Conservation (phyloP, 2,797 vertebrate genomes). For the Diplodus puntazzo region DNA sequence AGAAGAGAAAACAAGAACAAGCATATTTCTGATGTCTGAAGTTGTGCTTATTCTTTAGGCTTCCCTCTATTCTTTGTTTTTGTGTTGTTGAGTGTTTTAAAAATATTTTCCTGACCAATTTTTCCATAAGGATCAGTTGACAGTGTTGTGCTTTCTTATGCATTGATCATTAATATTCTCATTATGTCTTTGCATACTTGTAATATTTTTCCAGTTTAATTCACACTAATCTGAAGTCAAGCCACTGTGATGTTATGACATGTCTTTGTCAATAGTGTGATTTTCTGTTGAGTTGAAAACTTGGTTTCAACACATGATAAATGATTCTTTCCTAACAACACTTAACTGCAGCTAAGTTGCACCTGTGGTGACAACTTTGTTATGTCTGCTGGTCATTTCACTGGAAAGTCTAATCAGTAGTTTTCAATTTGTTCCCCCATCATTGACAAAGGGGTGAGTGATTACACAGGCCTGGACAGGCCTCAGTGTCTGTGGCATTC, state of each 20-base stretch:
- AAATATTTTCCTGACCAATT: not conserved
- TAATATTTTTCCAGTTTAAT: constrained; percentile 8
- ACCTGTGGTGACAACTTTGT: constrained; percentile 60
- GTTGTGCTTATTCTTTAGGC: not conserved
- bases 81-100: too few relatives aligned
- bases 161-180: not conserved
- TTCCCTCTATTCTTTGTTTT: not conserved
- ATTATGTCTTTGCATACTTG: not conserved
- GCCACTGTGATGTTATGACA: not conserved
- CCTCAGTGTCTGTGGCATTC: constrained; percentile 69
- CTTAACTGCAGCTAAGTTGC: constrained; percentile 30
- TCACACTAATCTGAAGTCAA: constrained; percentile 6
- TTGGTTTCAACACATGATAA: constrained; percentile 3
- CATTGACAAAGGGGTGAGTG: constrained; percentile 66
- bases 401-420: constrained; percentile 58
- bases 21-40: not conserved
- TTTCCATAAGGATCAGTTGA: not conserved
- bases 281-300: constrained; percentile 1
- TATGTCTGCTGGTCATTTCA: constrained; percentile 61
- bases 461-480: constrained; percentile 76
- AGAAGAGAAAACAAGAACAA: not conserved
- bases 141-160: not conserved
- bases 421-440: constrained; percentile 61
- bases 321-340: not conserved
- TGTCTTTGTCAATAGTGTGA: constrained; percentile 15